Evolutionary conservation across 2,888 invertebrate species (phyloP), one percentile per base, ranked within the genome.

Genomic region (Periphyllus acericola): DNA sequence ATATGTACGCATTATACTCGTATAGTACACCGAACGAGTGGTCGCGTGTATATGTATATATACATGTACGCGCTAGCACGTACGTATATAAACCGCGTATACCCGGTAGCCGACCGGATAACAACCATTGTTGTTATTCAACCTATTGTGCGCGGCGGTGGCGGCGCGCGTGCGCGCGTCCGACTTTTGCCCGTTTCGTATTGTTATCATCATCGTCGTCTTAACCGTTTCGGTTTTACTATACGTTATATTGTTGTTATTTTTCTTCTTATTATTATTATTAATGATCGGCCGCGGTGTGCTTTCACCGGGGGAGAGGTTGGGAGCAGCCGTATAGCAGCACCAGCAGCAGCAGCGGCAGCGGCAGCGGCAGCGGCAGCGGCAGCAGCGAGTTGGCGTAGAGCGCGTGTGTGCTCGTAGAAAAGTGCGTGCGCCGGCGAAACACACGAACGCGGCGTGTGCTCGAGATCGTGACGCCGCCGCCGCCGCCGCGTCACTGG

Each of bases 391-490:
- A 46, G 46, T 46, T 46, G 46, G 46, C 46, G 46, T 1, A 46
- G 0, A 11, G 46, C 46, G 72, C 11, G 68, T 46, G 46, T 8
- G 34, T 11, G 46, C 46, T 5, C 82, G 5, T 19, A 29, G 6
- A 71, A 66, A 75, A 74, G 74, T 80, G 86, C 86, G 86, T 87
- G 86, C 80, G 86, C 80, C 60, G 80, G 72, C 86, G 32, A 40
- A 80, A 80, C 86, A 72, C 86, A 68, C 52, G 72, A 46, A 46
- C 72, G n/a, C 79, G 60, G 74, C 87, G 87, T 81, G 87, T 87
- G 87, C 87, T 87, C 55, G 81, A 87, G 75, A 81, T 87, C 87
- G 87, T 87, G 87, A 87, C 87, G 66, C n/a, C 19, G 79, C 32
- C 79, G 80, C 19, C 76, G 40, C 29, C 55, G 79, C 36, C 71